These are phyloP conservation scores for Apostichopus californicus DNA, from an alignment of 35 echinoderm and acorn worm genomes.

Conservation along the genomic window DNA sequence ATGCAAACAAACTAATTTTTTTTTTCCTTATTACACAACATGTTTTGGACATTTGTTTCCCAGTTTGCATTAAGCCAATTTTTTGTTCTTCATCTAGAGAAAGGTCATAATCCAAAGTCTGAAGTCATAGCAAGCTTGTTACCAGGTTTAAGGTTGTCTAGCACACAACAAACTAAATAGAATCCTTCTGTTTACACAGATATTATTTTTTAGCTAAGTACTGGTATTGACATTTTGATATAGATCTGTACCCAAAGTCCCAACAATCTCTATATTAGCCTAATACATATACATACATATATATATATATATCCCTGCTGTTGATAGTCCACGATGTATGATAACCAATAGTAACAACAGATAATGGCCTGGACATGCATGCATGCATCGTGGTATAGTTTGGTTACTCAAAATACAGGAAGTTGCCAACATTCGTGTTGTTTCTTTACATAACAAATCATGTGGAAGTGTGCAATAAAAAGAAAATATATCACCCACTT, in stretches of 20 bases:
- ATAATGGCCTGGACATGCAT: background rate
- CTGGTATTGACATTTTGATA: background rate
- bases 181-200: slow-evolving; percentile 3
- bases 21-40: slow-evolving; percentile 40
- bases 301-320: background rate
- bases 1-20: background rate
- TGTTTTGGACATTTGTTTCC: slow-evolving; percentile 43
- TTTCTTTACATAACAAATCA: background rate
- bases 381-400: background rate
- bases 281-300: too few relatives aligned
- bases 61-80: background rate
- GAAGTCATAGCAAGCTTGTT: slow-evolving; percentile 13
- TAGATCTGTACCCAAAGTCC: background rate
- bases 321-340: background rate
- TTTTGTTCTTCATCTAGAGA: background rate
- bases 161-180: slow-evolving; percentile 25
- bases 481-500: too few relatives aligned
- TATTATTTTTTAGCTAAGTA: slow-evolving; percentile 45
- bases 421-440: background rate
- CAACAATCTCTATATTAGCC: background rate
- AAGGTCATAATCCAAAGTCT: slow-evolving; percentile 50
- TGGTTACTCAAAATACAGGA: background rate
- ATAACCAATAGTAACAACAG: background rate
- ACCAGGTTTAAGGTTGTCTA: background rate
- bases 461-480: background rate